Conservation (phyloP, 2,797 vertebrate genomes). For the Enteromius viviparus region DNA sequence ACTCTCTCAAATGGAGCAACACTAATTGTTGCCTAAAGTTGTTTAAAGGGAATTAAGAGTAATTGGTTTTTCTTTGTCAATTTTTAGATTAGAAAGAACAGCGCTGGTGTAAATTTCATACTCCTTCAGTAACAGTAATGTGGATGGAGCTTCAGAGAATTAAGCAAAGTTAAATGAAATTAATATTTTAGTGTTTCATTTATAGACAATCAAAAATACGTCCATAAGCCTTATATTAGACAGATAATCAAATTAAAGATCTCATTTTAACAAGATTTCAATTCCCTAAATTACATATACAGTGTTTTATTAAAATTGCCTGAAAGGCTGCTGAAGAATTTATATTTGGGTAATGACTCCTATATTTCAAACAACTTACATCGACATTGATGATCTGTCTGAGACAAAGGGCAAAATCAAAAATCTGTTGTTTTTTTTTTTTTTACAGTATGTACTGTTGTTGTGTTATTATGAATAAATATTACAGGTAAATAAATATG, state of each 20-base stretch:
- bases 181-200: constrained; percentile 67
- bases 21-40: constrained; percentile 79
- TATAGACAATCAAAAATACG: constrained; percentile 71
- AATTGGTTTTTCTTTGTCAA: constrained; percentile 79
- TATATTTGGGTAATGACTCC: constrained; percentile 35
- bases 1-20: constrained; percentile 60
- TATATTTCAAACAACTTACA: constrained; percentile 48
- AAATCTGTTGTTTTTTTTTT: neutral
- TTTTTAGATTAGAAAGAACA: constrained; percentile 76
- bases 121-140: constrained; percentile 77
- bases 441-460: neutral
- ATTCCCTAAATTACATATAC: constrained; percentile 53
- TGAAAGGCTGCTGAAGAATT: constrained; percentile 22
- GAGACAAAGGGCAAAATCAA: neutral
- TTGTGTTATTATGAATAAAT: neutral
- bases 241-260: constrained; percentile 37
- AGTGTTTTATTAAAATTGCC: constrained; percentile 39
- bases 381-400: neutral
- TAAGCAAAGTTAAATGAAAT: constrained; percentile 68
- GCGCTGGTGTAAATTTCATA: constrained; percentile 75
- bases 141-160: constrained; percentile 75
- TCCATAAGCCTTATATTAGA: constrained; percentile 48
- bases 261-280: constrained; percentile 37
- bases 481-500: neutral
- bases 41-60: constrained; percentile 71